A percentile compares a stretch with the other conserved stretches of the same genome.
Conservation (phyloP, 2,797 vertebrate genomes). For the Characodon lateralis region DNA sequence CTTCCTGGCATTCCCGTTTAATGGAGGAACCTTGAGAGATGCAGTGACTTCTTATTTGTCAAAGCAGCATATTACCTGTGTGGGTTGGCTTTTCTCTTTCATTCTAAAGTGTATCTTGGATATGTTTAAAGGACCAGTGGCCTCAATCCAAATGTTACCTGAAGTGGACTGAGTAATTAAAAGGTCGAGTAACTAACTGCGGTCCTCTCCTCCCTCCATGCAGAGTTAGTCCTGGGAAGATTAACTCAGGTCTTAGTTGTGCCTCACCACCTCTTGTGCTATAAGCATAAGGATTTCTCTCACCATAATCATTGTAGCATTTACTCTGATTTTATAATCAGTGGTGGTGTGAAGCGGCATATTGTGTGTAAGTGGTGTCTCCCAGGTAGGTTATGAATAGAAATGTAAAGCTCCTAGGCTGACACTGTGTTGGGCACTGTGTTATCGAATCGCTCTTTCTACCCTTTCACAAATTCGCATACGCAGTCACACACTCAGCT, state of each 20-base stretch:
- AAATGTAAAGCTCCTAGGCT: slow-evolving; percentile 38
- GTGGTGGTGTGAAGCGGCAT: slow-evolving; percentile 11
- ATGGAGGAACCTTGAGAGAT: too few species aligned
- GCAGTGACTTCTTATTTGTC: too few species aligned
- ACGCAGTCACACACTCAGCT: slow-evolving; percentile 8
- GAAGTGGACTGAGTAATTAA: slow-evolving; percentile 35
- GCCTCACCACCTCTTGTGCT: slow-evolving; percentile 49
- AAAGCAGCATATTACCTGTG: neutral
- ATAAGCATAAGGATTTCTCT: slow-evolving; percentile 47
- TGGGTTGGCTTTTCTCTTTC: neutral
- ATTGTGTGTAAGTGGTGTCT: slow-evolving; percentile 48
- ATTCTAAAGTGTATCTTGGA: neutral
- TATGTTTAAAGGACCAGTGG: neutral
- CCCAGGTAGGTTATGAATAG: slow-evolving; percentile 49
- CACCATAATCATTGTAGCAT: slow-evolving; percentile 47
- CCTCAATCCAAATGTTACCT: slow-evolving; percentile 4
- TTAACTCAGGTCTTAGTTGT: slow-evolving; percentile 58
- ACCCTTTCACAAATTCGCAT: slow-evolving; percentile 46
- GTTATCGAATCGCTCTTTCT: slow-evolving; percentile 54
- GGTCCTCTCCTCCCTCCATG: slow-evolving; percentile 23
- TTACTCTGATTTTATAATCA: slow-evolving; percentile 45
- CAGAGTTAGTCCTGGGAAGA: slow-evolving; percentile 35
- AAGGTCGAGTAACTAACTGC: slow-evolving; percentile 26
- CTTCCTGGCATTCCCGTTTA: neutral
- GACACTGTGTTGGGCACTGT: slow-evolving; percentile 45